These are phyloP conservation scores for Echinometra lucunter DNA, from an alignment of 53 echinoderm and acorn worm species.

Conservation along the genomic window DNA sequence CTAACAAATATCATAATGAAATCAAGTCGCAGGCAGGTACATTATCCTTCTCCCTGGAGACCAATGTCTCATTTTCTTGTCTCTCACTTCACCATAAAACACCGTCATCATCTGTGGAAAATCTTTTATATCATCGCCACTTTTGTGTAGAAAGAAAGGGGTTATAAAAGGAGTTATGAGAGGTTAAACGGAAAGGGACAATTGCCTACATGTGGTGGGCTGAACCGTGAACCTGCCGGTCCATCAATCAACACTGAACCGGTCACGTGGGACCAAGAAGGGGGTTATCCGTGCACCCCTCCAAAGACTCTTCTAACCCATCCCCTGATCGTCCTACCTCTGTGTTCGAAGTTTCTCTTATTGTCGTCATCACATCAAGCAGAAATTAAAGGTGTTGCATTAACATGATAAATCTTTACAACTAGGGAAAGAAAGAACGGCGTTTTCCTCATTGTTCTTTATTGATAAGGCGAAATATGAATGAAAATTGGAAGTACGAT, in stretches of 20 bases:
- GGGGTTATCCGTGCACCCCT: constrained; percentile 54
- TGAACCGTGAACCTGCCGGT: constrained; percentile 56
- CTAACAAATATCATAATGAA: not conserved
- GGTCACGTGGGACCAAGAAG: constrained; percentile 44
- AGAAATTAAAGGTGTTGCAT: constrained; percentile 17
- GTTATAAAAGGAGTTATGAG: not conserved
- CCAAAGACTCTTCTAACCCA: constrained; percentile 10
- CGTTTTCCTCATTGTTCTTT: too few relatives aligned
- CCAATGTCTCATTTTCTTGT: constrained; percentile 7
- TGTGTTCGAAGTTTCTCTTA: not conserved
- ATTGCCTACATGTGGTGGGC: constrained; percentile 49
- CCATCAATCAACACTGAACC: constrained; percentile 40
- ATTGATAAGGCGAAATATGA: too few relatives aligned
- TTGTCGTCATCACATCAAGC: constrained; percentile 9
- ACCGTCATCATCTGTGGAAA: not conserved
- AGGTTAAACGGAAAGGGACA: constrained; percentile 55
- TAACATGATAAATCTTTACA: too few relatives aligned
- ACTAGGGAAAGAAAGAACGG: too few relatives aligned
- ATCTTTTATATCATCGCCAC: constrained; percentile 1
- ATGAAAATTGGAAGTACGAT: too few relatives aligned
- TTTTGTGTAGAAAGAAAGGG: not conserved
- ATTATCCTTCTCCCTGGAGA: not conserved
- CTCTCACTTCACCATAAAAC: not conserved
- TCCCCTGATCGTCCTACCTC: constrained; percentile 5
- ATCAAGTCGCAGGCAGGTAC: not conserved